Base-by-base conservation (phyloP, 1,140 invertebrate genomes). In the Aplysia californica region DNA sequence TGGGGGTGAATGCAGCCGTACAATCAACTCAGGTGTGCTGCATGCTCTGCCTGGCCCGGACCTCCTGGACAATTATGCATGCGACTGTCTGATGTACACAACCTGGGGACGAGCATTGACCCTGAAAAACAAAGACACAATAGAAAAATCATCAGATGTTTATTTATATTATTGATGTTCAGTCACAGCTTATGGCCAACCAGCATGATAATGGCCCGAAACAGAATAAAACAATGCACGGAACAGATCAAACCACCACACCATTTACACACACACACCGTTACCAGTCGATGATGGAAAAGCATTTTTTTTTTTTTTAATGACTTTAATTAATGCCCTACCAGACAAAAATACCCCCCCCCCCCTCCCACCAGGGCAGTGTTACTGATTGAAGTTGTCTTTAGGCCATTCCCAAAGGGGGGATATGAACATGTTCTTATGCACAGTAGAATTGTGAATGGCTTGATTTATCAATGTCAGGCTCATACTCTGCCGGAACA, bases 71-170 rank as follows among this genome's bases (percentile, higher is more conserved):
- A 21, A 58, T 77, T 58, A 80, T 38, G 64, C 58, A 58, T 80
- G 75, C 4, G 79, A 73, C 58, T 80, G 79, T 29, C 79, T 71
- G 26, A 77, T 70, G 67, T 80, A 80, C 20, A 76, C 71, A n/a
- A 76, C 76, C 38, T 80, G 79, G 56, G 78, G 79, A n/a, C 79
- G 39, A 55, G 75, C 66, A 29, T 44, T 77, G 35, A 58, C 44
- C 55, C 79, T 80, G 74, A 21, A 74, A 55, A 41, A 21, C 36
- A 6, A 64, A 65, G 26, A 73, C n/a, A 35, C 33, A 29, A 20
- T 15, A 23, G 5, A 33, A 15, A 35, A 5, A 6, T 67, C 23
- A 5, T 4, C 10, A 50, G 10, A 50, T 15, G n/a, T 15, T 50
- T 50, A 10, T 50, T 68, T 5, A 29, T 3, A 6, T 6, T 29